Percentiles rank a stretch among this genome's conserved stretches.
These are phyloP conservation scores for Aldabrachelys gigantea DNA, from an alignment of 2,113 vertebrate genomes.

Conservation along the genomic window DNA sequence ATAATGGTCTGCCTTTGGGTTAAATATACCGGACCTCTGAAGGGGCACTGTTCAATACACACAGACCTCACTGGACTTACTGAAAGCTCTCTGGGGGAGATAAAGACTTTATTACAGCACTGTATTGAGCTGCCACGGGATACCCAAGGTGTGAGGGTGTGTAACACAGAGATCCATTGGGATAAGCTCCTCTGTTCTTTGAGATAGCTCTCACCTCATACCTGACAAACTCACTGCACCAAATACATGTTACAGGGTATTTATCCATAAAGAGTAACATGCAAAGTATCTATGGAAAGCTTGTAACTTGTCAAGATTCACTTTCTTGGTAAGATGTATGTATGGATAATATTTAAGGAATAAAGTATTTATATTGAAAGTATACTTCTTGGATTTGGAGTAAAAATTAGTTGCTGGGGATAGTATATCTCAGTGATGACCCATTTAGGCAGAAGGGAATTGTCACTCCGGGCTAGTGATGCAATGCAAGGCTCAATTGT, in stretches of 20 bases:
- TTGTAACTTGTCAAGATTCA: background rate
- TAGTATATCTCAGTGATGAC: no score
- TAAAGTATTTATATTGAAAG: background rate
- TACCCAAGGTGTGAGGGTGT: background rate
- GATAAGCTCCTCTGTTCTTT: background rate
- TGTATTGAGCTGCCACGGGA: background rate
- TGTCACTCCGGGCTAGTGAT: no score
- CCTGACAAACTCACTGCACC: background rate
- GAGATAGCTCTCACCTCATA: background rate
- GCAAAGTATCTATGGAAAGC: background rate
- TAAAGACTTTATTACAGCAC: background rate
- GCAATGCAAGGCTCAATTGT: no score
- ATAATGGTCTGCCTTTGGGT: background rate
- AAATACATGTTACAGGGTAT: background rate
- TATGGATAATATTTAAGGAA: background rate
- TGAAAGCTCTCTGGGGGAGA: background rate
- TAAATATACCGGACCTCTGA: background rate
- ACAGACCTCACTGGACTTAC: background rate
- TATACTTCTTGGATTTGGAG: background rate
- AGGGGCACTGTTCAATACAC: background rate
- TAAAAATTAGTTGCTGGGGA: background rate
- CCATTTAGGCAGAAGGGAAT: no score
- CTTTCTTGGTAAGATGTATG: background rate
- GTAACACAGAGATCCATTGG: background rate
- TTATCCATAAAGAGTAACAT: background rate